phyloP scores from a whole-genome alignment of 2,113 vertebrate species.

The Poeciliopsis retropinna region DNA sequence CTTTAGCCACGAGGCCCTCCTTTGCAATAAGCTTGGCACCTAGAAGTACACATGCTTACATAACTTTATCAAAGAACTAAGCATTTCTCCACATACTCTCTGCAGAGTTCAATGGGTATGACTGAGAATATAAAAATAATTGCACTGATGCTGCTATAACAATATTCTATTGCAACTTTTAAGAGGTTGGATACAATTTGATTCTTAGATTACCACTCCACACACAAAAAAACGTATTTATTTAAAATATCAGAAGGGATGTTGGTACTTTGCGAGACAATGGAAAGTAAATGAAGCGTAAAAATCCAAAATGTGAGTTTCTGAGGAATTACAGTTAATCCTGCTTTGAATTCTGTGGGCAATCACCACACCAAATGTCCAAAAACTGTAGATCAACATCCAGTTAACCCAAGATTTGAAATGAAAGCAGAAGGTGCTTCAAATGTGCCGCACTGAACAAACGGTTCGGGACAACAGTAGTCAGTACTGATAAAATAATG shows the following conservation, averaged over 20 bases:
- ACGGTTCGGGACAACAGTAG: not conserved
- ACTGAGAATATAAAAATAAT: conserved; percentile 16
- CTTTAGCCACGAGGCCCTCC: conserved; percentile 18
- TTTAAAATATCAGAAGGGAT: conserved; percentile 35
- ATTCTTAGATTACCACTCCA: conserved; percentile 37
- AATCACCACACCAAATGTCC: not conserved
- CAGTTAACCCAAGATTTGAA: not conserved
- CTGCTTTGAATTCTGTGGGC: not conserved
- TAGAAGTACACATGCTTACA: conserved; percentile 26
- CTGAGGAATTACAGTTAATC: not conserved
- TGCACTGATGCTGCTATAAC: not conserved
- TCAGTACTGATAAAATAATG: not conserved
- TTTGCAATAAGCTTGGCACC: conserved; percentile 25
- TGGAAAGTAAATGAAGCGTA: not conserved
- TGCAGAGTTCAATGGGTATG: not conserved
- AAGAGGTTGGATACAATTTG: conserved; percentile 17
- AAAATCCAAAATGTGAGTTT: not conserved
- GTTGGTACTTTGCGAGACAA: not conserved
- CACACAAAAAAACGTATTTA: conserved; percentile 30
- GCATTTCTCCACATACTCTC: conserved; percentile 19
- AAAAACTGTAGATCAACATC: not conserved
- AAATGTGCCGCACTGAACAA: not conserved
- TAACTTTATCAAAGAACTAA: conserved; percentile 35
- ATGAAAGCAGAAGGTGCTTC: no score
- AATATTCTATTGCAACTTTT: not conserved